Percentiles rank a stretch among this genome's conserved stretches.
Evolutionary conservation across 2,113 vertebrate genomes (phyloP).

Genomic region (Tragelaphus strepsiceros): DNA sequence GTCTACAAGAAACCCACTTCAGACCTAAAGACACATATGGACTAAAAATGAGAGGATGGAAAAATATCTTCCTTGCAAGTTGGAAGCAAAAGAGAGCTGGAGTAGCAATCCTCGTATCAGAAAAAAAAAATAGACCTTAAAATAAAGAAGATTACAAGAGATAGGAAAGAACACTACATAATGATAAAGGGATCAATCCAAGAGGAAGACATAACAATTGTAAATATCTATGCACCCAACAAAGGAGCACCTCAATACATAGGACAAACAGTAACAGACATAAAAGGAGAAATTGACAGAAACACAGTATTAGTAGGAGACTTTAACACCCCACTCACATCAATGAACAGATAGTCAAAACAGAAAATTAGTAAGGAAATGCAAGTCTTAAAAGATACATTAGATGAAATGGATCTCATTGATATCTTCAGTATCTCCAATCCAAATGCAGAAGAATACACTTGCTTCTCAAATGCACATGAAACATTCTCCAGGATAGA

Average conservation of each 20-base stretch:
- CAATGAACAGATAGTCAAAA: neutral
- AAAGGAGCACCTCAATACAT: neutral
- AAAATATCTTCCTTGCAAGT: neutral
- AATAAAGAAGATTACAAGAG: neutral
- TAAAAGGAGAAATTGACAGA: neutral
- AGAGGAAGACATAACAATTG: neutral
- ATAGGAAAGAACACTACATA: neutral
- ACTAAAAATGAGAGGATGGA: neutral
- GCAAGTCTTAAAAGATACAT: neutral
- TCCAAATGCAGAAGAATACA: neutral
- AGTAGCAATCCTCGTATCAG: neutral
- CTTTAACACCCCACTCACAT: neutral
- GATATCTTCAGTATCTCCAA: neutral
- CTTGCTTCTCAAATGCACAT: neutral
- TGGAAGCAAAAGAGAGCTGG: neutral
- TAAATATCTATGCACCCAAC: neutral
- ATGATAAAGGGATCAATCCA: neutral
- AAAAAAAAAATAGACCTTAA: neutral
- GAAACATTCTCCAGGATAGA: neutral
- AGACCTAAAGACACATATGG: neutral
- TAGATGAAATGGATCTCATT: neutral
- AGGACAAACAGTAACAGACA: neutral
- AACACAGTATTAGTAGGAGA: neutral
- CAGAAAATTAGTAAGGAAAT: neutral
- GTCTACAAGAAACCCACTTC: neutral